Conservation (phyloP, 2,888 invertebrate genomes). For the Drosophila antonietae region DNA sequence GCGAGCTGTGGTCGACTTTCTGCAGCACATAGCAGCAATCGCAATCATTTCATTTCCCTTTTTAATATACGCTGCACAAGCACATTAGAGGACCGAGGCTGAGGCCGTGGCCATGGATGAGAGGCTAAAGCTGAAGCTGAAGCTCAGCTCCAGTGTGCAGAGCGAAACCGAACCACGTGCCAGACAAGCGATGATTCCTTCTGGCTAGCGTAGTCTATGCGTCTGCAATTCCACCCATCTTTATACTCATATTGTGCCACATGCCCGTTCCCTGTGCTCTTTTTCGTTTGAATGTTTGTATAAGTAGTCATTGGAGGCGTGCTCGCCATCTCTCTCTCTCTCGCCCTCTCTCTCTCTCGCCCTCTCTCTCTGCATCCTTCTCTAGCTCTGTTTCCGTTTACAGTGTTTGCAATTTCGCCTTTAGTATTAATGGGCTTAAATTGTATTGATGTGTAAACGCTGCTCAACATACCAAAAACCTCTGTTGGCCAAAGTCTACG, state of each 20-base stretch:
- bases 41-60: slow-evolving; percentile 81
- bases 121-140: slow-evolving; percentile 2
- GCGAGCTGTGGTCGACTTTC: slow-evolving; percentile 44
- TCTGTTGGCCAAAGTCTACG: slow-evolving; percentile 55
- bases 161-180: slow-evolving; percentile 66
- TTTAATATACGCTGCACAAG: slow-evolving; percentile 80
- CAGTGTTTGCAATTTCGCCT: slow-evolving; percentile 78
- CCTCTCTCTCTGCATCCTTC: background rate
- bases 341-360: background rate
- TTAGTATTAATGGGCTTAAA: slow-evolving; percentile 77
- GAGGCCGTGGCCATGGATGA: background rate
- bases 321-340: slow-evolving; percentile 12
- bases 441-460: slow-evolving; percentile 72
- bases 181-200: slow-evolving; percentile 60
- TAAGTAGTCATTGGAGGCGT: slow-evolving; percentile 75
- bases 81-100: slow-evolving; percentile 56
- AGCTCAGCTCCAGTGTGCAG: background rate
- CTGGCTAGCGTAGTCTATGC: slow-evolving; percentile 15
- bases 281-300: slow-evolving; percentile 69
- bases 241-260: slow-evolving; percentile 18
- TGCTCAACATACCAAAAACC: slow-evolving; percentile 55
- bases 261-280: slow-evolving; percentile 62
- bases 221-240: slow-evolving; percentile 7
- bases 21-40: slow-evolving; percentile 62
- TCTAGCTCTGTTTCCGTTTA: slow-evolving; percentile 73